Percentiles rank a stretch among this genome's conserved stretches.
These are phyloP conservation scores for Melanchra persicariae DNA, from an alignment of 2,888 invertebrate genomes.

Conservation along the genomic window DNA sequence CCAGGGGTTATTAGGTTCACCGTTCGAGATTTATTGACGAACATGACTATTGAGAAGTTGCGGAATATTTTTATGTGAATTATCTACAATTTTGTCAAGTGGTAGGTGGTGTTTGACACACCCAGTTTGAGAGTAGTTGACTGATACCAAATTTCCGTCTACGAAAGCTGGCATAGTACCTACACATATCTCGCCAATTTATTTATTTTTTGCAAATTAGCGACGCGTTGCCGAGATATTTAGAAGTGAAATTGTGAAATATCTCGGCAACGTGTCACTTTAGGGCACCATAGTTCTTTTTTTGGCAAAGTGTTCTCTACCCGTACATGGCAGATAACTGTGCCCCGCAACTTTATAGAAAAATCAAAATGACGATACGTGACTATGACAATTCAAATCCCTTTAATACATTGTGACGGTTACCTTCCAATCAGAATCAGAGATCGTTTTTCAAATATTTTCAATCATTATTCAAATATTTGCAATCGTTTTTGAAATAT, in stretches of 20 bases:
- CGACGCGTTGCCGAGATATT: not conserved
- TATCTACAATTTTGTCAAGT: not conserved
- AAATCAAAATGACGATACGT: not conserved
- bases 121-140: not conserved
- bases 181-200: no score
- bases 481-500: no score
- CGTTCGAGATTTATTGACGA: conserved; percentile 33
- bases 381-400: not conserved
- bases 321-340: not conserved
- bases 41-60: conserved; percentile 25
- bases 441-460: no score
- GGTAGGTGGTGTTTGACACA: not conserved
- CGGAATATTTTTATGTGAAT: conserved; percentile 5
- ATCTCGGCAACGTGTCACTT: not conserved
- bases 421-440: not conserved
- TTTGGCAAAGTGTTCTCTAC: not conserved
- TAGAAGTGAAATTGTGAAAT: not conserved
- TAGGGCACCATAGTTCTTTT: not conserved
- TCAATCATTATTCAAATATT: not conserved
- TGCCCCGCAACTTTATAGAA: not conserved
- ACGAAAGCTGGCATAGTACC: not conserved
- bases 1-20: conserved; percentile 38
- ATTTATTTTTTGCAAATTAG: not conserved
- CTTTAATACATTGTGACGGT: not conserved
- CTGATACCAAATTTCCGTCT: not conserved